phyloP scores from a whole-genome alignment of 2,888 invertebrate species.

The Macrosiphum euphorbiae region DNA sequence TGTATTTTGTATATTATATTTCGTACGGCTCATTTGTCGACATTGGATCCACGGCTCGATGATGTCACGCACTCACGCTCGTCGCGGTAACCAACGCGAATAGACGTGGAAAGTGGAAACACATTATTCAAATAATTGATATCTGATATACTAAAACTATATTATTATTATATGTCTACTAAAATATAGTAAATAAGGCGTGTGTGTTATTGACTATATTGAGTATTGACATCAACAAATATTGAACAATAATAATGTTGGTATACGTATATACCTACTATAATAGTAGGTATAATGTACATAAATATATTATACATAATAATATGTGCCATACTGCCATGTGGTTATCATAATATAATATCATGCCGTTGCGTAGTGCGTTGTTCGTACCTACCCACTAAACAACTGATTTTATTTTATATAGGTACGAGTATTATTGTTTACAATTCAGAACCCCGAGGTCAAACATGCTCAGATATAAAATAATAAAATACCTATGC shows the following conservation, averaged over 20 bases:
- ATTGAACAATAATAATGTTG: neutral
- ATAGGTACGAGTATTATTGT: neutral
- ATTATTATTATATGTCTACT: too few relatives aligned
- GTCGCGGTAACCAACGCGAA: neutral
- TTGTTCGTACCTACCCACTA: neutral
- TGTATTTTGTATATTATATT: neutral
- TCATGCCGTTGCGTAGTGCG: neutral
- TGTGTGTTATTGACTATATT: neutral
- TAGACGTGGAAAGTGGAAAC: neutral
- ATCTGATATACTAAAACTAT: neutral
- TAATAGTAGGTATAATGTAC: neutral
- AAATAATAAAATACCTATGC: neutral
- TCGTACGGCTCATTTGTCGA: neutral
- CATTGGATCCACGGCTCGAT: neutral
- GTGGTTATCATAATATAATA: neutral
- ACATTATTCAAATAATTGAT: neutral
- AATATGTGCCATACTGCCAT: neutral
- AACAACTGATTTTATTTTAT: neutral
- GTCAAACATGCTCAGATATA: neutral
- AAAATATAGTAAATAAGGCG: neutral
- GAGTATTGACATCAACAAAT: neutral
- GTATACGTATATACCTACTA: neutral
- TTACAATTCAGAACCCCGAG: neutral
- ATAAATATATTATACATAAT: too few relatives aligned
- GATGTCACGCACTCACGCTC: neutral